Conservation (phyloP, 2,888 invertebrate genomes). For the Apoda limacodes region DNA sequence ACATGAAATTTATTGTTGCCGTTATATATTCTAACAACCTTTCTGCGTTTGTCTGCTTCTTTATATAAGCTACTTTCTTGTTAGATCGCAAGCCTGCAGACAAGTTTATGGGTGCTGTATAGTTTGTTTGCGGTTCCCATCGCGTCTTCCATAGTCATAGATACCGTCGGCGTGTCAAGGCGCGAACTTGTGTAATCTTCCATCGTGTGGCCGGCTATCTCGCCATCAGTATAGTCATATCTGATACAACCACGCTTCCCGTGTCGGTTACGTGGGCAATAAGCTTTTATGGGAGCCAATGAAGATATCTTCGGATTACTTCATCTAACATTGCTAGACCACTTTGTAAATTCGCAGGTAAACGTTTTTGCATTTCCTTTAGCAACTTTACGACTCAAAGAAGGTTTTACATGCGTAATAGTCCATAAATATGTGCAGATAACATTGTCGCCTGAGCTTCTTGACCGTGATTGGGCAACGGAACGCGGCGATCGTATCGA, state of each 20-base stretch:
- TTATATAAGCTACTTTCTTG: too few relatives aligned
- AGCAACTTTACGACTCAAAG: constrained; percentile 12
- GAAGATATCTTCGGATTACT: constrained; percentile 37
- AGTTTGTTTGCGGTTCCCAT: neutral
- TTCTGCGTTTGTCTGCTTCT: too few relatives aligned
- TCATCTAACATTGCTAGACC: constrained; percentile 23
- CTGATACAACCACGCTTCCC: constrained; percentile 28
- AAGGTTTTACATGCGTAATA: constrained; percentile 32
- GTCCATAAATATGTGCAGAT: constrained; percentile 36
- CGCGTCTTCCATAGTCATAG: neutral
- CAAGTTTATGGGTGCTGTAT: too few relatives aligned
- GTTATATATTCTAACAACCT: too few relatives aligned
- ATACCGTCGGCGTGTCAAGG: neutral
- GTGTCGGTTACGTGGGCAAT: constrained; percentile 26
- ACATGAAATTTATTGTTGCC: too few relatives aligned
- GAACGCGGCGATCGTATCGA: constrained; percentile 22
- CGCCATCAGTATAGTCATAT: constrained; percentile 11
- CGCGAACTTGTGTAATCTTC: constrained; percentile 16
- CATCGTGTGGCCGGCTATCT: constrained; percentile 13
- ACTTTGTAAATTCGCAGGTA: too few relatives aligned
- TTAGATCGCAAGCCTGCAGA: too few relatives aligned
- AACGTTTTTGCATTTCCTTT: constrained; percentile 20
- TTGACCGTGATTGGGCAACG: too few relatives aligned
- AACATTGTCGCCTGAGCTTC: constrained; percentile 34
- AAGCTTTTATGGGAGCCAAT: constrained; percentile 39